Evolutionary conservation across 2,797 vertebrate genomes (phyloP).

Genomic region (Dromococcyx pavoninus): DNA sequence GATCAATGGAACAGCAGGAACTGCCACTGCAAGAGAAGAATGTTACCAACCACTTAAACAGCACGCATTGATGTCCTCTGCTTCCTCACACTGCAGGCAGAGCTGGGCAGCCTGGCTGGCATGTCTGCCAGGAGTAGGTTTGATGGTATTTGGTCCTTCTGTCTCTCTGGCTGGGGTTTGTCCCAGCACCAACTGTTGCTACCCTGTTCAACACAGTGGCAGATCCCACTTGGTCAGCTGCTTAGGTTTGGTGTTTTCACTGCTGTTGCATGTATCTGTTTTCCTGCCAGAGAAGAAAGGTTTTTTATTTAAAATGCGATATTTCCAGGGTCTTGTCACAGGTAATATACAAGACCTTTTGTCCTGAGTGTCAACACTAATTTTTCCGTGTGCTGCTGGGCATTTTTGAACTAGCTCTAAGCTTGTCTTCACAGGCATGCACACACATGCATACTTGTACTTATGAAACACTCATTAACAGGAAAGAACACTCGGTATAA

Average conservation of each 20-base stretch:
- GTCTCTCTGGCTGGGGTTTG: not conserved
- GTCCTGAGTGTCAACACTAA: not conserved
- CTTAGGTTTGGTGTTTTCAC: not conserved
- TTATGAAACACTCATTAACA: not conserved
- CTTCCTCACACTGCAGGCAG: not conserved
- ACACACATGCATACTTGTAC: not conserved
- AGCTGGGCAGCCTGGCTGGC: not conserved
- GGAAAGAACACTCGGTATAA: not conserved
- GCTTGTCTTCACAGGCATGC: not conserved
- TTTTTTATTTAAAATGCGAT: not conserved
- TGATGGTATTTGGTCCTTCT: not conserved
- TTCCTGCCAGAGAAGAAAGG: not conserved
- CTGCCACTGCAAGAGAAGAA: not conserved
- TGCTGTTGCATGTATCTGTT: accelerated
- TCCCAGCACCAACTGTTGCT: not conserved
- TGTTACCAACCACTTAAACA: not conserved
- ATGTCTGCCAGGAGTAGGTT: not conserved
- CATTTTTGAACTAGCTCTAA: not conserved
- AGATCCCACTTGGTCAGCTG: accelerated
- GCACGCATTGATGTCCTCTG: not conserved
- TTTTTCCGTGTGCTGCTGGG: not conserved
- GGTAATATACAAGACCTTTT: not conserved
- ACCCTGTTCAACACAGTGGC: not conserved
- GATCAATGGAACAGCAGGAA: not conserved
- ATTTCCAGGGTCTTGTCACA: not conserved